Evolutionary conservation across 2,888 invertebrate species (phyloP).

Genomic region (Limnephilus lunatus): DNA sequence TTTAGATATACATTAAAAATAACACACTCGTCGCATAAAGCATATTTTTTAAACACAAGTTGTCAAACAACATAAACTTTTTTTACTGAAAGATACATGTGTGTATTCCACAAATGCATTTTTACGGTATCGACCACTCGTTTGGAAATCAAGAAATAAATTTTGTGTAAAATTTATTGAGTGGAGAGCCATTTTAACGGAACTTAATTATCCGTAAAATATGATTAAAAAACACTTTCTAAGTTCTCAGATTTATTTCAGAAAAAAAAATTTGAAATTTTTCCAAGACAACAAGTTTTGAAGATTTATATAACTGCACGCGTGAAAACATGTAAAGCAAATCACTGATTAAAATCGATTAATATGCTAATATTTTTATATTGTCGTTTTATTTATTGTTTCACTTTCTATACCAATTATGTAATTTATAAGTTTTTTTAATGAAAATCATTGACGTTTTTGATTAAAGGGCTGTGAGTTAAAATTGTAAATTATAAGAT

Average conservation of each 20-base stretch:
- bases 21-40: not conserved
- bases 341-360: not conserved
- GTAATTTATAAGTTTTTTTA: not conserved
- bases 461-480: too few species aligned
- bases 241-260: not conserved
- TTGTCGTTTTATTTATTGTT: not conserved
- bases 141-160: not conserved
- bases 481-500: too few species aligned
- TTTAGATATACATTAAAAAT: too few species aligned
- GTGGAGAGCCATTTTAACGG: not conserved
- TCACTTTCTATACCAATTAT: not conserved
- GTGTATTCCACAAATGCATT: conserved; percentile 34
- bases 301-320: not conserved
- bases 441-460: not conserved
- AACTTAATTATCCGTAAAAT: not conserved
- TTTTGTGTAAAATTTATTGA: not conserved
- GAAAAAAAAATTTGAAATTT: not conserved
- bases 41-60: not conserved
- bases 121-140: not conserved
- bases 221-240: not conserved
- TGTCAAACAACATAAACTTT: not conserved
- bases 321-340: not conserved
- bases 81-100: conserved; percentile 65
- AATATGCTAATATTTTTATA: not conserved
- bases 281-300: not conserved